A percentile compares a stretch with the other conserved stretches of the same genome.
Evolutionary conservation across 1,140 invertebrate genomes (phyloP).

Genomic region (Leptopilina clavipes): DNA sequence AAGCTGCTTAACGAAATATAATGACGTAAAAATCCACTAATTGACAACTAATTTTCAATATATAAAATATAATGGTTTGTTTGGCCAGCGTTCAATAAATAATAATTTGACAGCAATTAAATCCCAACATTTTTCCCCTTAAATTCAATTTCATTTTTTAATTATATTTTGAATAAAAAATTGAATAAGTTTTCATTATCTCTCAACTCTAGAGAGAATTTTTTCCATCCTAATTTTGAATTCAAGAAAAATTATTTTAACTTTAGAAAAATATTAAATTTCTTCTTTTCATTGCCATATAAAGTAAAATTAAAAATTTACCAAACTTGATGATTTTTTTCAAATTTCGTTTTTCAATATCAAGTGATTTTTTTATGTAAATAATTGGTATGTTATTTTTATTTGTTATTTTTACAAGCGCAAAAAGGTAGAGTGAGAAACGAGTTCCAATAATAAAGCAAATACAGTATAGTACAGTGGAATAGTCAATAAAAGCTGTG

Average conservation of each 20-base stretch:
- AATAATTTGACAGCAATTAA: not conserved
- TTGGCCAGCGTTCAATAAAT: not conserved
- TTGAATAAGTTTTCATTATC: too few relatives aligned
- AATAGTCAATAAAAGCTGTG: constrained; percentile 19
- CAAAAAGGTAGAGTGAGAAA: not conserved
- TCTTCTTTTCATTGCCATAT: too few relatives aligned
- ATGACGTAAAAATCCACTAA: constrained; percentile 1
- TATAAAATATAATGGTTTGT: not conserved
- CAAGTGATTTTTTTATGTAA: not conserved
- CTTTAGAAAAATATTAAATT: too few relatives aligned
- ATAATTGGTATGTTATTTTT: not conserved
- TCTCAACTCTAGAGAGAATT: too few relatives aligned
- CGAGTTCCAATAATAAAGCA: constrained; percentile 16
- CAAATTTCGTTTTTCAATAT: too few relatives aligned
- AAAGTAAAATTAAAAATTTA: too few relatives aligned
- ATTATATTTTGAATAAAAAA: not conserved
- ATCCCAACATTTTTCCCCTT: too few relatives aligned
- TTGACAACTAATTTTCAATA: not conserved
- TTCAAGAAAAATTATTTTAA: too few relatives aligned
- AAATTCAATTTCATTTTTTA: too few relatives aligned
- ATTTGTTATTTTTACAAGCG: not conserved
- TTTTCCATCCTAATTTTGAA: too few relatives aligned
- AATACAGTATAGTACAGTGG: not conserved
- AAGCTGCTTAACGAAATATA: not conserved
- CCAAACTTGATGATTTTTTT: too few relatives aligned